Conservation (phyloP, 2,797 vertebrate species). For the Cetoscarus ocellatus region DNA sequence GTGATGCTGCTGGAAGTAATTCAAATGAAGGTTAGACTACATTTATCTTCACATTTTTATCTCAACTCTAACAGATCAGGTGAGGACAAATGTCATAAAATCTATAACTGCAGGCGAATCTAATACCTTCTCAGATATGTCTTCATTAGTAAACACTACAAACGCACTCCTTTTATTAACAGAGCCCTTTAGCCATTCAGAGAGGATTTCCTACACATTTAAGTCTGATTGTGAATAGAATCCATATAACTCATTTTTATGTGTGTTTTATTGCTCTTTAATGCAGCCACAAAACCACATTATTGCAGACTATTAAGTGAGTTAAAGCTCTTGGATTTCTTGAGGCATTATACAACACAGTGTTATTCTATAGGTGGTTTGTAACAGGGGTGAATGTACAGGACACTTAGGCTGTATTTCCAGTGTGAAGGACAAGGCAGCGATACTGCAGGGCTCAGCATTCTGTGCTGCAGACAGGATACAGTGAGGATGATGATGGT, state of each 20-base stretch:
- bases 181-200: background rate
- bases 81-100: too few relatives aligned
- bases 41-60: background rate
- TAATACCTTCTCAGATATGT: background rate
- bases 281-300: conserved; percentile 2
- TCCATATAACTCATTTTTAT: conserved; percentile 1
- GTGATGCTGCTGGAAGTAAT: conserved; percentile 10
- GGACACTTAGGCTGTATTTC: conserved; percentile 42
- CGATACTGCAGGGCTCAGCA: conserved; percentile 40
- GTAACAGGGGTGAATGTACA: background rate
- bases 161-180: background rate
- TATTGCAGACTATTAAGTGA: background rate
- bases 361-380: conserved; percentile 2
- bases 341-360: conserved; percentile 37
- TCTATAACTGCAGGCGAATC: background rate
- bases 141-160: background rate
- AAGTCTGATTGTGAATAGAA: background rate
- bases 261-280: background rate
- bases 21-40: background rate
- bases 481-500: conserved; percentile 10
- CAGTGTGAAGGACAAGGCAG: conserved; percentile 34
- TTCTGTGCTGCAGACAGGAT: conserved; percentile 2
- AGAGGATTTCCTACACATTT: conserved; percentile 1
- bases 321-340: background rate
- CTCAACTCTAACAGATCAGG: background rate